Evolutionary conservation across 2,797 vertebrate species (phyloP), one percentile per base, ranked within the genome.

Genomic region (Paratrypauchen microcephalus): DNA sequence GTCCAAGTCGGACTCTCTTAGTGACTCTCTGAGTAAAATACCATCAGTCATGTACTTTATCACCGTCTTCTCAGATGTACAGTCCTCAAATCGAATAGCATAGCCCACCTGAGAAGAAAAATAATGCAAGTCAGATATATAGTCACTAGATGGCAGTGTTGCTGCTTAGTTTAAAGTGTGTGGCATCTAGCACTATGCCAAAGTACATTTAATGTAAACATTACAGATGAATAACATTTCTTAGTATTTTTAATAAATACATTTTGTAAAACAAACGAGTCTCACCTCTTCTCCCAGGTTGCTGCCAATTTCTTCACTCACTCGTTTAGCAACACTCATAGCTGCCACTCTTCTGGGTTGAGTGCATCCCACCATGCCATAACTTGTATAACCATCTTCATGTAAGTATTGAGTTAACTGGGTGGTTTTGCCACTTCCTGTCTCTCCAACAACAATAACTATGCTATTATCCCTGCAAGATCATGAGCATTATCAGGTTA

Each of bases 41-140:
- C 98, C 98, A 0, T 99, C 98, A 0, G 98, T 99, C 98, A 99
- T 99, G 92, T 99, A 99, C 75, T 99, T 99, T 76, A 99, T 98
- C 80, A 99, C 86, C 0, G 98, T 99, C 77, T 95, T 96, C 90
- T 99, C 97, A 0, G 96, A 98, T 0, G 98, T 99, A 81, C 97
- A 99, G 87, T 99, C 98, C 92, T 99, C 98, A 77, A 99, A 99
- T 58, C 98, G 97, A 77, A 99, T 99, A 26, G 98, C 98, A 0
- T 99, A 99, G 50, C 98, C 98, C 63, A 99, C 97, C 97, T 97
- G 77, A 30, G 67, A 45, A 58, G 41, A 64, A 77, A 57, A 63
- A 63, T 5, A 63, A 63, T 7, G 11, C n/a, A 23, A 60, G 60
- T 13, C 19, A 23, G 19, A 9, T 21, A 58, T 12, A 30, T 9